Base-by-base conservation (phyloP, 2,113 vertebrate genomes). In the Crotalus tigris region DNA sequence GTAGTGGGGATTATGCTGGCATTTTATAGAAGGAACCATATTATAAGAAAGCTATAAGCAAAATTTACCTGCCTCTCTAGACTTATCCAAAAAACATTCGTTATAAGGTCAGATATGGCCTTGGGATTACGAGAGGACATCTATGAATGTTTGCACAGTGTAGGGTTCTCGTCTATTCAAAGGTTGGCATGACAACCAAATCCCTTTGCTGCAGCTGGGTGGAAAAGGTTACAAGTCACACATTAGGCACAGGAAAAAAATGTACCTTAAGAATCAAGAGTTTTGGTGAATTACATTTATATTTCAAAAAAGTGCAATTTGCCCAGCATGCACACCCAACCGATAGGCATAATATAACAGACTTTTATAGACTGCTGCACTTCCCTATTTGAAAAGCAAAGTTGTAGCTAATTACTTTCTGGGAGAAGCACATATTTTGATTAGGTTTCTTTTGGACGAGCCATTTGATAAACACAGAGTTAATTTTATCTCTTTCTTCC, bases 111-210 rank as follows among this genome's bases (percentile, higher is more conserved):
- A 58, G 51, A 17, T 29, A 81, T 13, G 3, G 39, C 26, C 53
- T 88, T 81, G 44, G 24, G 54, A 85, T 51, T 69, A 33, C 46
- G 24, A 0, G 87, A 90, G 61, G 85, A 58, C 94, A 94, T 21
- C 57, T 39, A 29, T 6, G 4, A 94, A 91, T 1, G 0, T 55
- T 90, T 75, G 46, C 46, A 75, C 92, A 51, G 92, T n/a, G 88
- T 92, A 87, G 91, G 59, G 2, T 89, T 59, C 88, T 91, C 89
- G 58, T 91, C 64, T 0, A 0, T 91, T 88, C 13, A 86, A 94
- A 93, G 0, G 93, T 96, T 96, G 92, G 23, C 94, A 95, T 93
- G 94, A 94, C 96, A 95, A 97, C 94, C 88, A 96, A 93, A 94
- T 95, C 92, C 94, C 94, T 94, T 90, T 92, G 92, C 54, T 54